phyloP scores from a whole-genome alignment of 2,888 invertebrate genomes.

The Cosmia trapezina region DNA sequence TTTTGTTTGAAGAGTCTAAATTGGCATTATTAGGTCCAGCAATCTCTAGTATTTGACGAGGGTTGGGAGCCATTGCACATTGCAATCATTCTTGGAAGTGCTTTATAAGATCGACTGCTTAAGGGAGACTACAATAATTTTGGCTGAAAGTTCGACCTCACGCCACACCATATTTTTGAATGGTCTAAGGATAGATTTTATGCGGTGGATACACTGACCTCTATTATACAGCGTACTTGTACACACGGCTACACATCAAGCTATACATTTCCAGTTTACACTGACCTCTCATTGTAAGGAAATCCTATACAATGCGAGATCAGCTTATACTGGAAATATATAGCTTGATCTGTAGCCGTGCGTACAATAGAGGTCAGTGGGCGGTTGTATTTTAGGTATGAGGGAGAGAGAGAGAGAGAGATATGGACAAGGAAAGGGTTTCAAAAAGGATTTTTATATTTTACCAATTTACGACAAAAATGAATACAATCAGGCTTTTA shows the following conservation, averaged over 20 bases:
- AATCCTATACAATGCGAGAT: too few species aligned
- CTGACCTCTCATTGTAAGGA: too few species aligned
- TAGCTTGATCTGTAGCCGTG: too few species aligned
- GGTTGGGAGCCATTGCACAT: background rate
- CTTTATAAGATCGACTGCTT: background rate
- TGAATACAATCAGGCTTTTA: constrained; percentile 40
- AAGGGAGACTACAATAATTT: background rate
- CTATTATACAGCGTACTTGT: too few species aligned
- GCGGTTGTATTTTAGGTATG: background rate
- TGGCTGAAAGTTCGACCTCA: background rate
- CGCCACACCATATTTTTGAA: too few species aligned
- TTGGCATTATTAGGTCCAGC: background rate
- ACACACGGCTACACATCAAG: too few species aligned
- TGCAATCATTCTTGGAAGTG: background rate
- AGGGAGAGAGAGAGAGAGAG: background rate
- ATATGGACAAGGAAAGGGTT: background rate
- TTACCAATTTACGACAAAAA: constrained; percentile 22
- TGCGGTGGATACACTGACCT: too few species aligned
- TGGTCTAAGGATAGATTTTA: too few species aligned
- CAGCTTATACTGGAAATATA: too few species aligned
- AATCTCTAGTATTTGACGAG: background rate
- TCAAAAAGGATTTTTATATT: background rate
- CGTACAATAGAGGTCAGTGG: too few species aligned
- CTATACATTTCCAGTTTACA: too few species aligned
- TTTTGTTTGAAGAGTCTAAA: background rate